These are phyloP conservation scores for Venustaconcha ellipsiformis DNA, from an alignment of 1,140 invertebrate genomes.

Conservation along the genomic window DNA sequence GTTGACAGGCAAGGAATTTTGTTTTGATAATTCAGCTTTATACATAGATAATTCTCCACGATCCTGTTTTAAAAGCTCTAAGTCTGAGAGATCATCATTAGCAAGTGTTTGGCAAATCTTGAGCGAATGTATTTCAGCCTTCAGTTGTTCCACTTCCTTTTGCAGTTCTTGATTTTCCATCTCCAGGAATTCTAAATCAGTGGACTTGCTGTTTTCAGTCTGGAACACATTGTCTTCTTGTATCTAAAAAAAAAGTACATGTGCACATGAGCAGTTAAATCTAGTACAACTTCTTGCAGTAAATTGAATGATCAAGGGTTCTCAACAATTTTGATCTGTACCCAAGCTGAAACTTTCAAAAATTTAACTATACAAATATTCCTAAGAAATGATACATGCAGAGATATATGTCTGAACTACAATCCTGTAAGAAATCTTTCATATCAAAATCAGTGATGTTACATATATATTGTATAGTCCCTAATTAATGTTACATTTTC, in stretches of 20 bases:
- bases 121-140: constrained; percentile 8
- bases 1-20: background rate
- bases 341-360: no score
- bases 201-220: background rate
- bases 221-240: constrained; percentile 26
- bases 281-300: no score
- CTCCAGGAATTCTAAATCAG: constrained; percentile 11
- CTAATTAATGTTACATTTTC: no score
- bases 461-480: no score
- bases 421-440: no score
- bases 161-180: constrained; percentile 24
- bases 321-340: no score
- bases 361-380: no score
- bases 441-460: no score
- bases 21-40: constrained; percentile 10
- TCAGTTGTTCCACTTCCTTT: constrained; percentile 22
- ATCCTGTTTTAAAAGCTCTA: background rate
- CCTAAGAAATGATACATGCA: no score
- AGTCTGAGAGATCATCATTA: background rate
- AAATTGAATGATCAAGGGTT: no score
- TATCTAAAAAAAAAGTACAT: constrained; percentile 8
- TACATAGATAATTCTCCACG: background rate
- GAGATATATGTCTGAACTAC: no score
- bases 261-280: no score
- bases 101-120: background rate